Evolutionary conservation across 2,113 vertebrate species (phyloP), one percentile per base, ranked within the genome.

Genomic region (Brachionichthys hirsutus): DNA sequence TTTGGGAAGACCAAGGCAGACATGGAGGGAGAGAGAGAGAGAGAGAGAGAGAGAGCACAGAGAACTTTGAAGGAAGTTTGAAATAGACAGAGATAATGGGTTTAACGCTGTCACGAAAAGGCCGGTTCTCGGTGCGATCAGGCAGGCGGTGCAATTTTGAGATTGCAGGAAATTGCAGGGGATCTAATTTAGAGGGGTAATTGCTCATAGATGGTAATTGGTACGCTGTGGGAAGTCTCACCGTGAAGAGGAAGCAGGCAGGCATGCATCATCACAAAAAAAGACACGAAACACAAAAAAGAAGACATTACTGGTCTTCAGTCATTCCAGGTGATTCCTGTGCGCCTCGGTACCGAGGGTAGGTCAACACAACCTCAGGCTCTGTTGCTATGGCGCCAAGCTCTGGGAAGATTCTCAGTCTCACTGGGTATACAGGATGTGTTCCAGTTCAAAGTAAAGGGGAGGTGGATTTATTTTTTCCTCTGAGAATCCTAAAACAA

Each of bases 341-440:
- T 6, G 22, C 12, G 40, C 19, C 41, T 44, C 60, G 55, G 51
- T 22, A 46, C 18, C 17, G 46, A 65, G 19, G 45, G 71, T 24
- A 49, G 54, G 63, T 30, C 71, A 40, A 47, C 60, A 24, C 40
- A 20, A 41, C 18, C 54, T 65, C 20, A 16, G 43, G 45, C 59
- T 67, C 68, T 78, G 82, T 86, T 86, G 84, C 82, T 75, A 83
- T 82, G 85, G 65, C 61, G 81, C 59, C 82, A 67, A 70, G 41
- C 47, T 18, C 50, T 57, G 48, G 56, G 47, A 72, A 53, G 66
- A 74, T 46, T 53, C 47, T 20, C 70, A 41, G 19, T 67, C 58
- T 51, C 9, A 17, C 24, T 13, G 58, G 73, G 57, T 43, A 30
- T 30, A 30, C 8, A 30, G 4, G 24, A 30, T 30, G 24, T 30